Conservation (phyloP, 2,888 invertebrate genomes). For the Idaea straminata region DNA sequence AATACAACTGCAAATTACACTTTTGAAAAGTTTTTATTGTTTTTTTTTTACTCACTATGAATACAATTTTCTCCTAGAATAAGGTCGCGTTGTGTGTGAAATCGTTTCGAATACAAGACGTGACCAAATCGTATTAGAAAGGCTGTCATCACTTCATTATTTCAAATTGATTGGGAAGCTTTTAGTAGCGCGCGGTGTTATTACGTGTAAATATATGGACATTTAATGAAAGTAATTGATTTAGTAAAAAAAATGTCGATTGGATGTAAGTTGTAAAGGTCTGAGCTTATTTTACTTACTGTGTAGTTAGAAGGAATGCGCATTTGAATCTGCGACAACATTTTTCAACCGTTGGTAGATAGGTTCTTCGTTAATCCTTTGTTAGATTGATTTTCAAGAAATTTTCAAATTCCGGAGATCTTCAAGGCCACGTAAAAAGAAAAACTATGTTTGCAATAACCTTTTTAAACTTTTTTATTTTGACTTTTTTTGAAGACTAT, state of each 20-base stretch:
- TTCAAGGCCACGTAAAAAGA: no score
- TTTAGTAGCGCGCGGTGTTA: conserved; percentile 17
- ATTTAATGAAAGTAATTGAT: conserved; percentile 12
- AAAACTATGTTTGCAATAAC: no score
- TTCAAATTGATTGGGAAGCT: conserved; percentile 39
- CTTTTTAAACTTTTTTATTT: no score
- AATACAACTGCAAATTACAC: background rate
- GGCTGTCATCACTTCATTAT: conserved; percentile 41
- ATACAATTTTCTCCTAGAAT: background rate
- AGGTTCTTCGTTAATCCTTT: no score
- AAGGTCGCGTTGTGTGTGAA: conserved; percentile 17
- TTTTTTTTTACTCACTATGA: background rate
- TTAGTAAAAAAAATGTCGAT: conserved; percentile 6
- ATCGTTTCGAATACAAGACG: conserved; percentile 16
- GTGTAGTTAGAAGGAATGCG: background rate
- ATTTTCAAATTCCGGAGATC: no score
- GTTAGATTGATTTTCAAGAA: no score
- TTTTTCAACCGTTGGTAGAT: no score
- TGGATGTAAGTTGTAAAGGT: background rate
- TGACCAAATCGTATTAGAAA: conserved; percentile 40
- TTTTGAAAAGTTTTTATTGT: background rate
- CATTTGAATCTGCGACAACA: no score
- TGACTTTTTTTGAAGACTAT: no score
- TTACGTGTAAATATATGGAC: background rate
- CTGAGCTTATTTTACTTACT: background rate